These are phyloP conservation scores for Bovichtus diacanthus DNA, from an alignment of 2,797 vertebrate genomes.

Conservation along the genomic window DNA sequence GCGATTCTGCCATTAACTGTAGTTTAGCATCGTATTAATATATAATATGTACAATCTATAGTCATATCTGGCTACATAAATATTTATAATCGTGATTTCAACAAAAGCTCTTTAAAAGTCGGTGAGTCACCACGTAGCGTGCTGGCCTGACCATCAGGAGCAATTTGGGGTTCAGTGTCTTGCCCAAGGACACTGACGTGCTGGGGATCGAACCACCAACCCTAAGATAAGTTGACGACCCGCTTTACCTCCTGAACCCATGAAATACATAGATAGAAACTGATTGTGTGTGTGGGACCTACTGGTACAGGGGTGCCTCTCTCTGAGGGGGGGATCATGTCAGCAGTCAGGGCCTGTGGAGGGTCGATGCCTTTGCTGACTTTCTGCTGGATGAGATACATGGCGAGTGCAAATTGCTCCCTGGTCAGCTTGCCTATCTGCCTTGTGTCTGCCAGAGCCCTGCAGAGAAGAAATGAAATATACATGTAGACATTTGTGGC, in stretches of 20 bases:
- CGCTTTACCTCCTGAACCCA: not conserved
- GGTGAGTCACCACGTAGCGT: not conserved
- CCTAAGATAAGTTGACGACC: not conserved
- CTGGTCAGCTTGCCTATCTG: constrained; percentile 95
- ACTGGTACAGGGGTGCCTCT: constrained; percentile 91
- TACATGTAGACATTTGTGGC: not conserved
- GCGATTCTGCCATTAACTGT: not conserved
- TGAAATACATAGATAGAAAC: not conserved
- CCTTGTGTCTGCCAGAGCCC: constrained; percentile 96
- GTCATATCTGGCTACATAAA: not conserved
- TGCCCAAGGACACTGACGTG: too few species aligned
- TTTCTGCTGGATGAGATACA: constrained; percentile 98
- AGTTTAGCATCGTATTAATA: not conserved
- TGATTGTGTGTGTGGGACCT: constrained; percentile 52
- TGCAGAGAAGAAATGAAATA: constrained; percentile 52
- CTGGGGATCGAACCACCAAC: not conserved
- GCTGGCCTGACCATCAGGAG: not conserved
- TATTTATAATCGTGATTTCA: not conserved
- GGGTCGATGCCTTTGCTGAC: constrained; percentile 96
- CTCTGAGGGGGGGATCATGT: constrained; percentile 97
- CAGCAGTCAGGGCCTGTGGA: constrained; percentile 90
- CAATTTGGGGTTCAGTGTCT: too few species aligned
- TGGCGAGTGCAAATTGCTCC: constrained; percentile 96
- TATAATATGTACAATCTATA: not conserved
- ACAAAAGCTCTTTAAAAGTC: not conserved